Evolutionary conservation across 2,888 invertebrate species (phyloP), one percentile per base, ranked within the genome.

Genomic region (Callyntrura sp.): DNA sequence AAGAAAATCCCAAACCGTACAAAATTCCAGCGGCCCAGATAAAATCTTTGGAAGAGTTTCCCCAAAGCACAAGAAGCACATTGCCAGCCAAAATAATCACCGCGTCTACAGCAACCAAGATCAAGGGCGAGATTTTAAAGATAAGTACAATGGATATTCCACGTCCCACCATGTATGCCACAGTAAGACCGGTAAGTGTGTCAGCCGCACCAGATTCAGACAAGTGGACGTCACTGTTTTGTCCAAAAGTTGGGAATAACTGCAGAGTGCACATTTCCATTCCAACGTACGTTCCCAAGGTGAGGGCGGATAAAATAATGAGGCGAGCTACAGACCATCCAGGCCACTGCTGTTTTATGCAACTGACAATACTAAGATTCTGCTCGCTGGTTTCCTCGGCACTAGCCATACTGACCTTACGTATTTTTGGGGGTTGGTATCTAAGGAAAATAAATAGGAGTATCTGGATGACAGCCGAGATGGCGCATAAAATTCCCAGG

Each of bases 161-260:
- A 12, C 92, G 57, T 60, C 92, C 92, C 3, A 84, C 65, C 17
- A 87, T 79, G 51, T 79, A 92, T 0, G 92, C 91, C 0, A 68
- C 90, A 3, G 92, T 91, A 0, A 92, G 43, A 6, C 86, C 92
- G 1, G 91, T 65, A 17, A 92, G 68, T 12, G 91, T 78, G 11
- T 83, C 43, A 12, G 92, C 92, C 5, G 90, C 83, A 1, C 85
- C 79, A 0, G 86, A 88, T 55, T 90, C 90, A 0, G 92, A 85
- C 9, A 92, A 68, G 12, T 85, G 23, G 1, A 92, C 73, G 35
- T 88, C 90, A 28, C 87, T 82, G 17, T 88, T 91, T 68, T 92
- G 92, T 12, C 92, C 90, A 82, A 92, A 92, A 20, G 91, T 92
- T 2, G 92, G 91, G 9, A 92, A 65, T 14, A 92, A 85, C 62